phyloP scores from a whole-genome alignment of 2,888 invertebrate species.

The Timema cristinae region DNA sequence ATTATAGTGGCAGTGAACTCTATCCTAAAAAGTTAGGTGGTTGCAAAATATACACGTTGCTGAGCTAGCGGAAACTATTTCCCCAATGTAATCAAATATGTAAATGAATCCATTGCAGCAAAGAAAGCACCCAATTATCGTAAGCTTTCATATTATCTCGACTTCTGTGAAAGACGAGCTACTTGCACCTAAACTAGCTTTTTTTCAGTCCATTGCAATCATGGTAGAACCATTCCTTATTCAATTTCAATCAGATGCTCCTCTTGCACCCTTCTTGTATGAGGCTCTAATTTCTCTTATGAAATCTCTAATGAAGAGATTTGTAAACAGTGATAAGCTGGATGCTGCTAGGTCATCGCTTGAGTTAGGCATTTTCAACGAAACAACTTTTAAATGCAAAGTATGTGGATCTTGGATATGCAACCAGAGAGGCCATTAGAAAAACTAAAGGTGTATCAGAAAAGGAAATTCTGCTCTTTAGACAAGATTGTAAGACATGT shows the following conservation, averaged over 20 bases:
- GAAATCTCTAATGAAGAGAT: background rate
- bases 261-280: constrained; percentile 1
- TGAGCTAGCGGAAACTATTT: background rate
- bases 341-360: background rate
- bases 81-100: background rate
- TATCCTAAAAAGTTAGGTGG: background rate
- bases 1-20: background rate
- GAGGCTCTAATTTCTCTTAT: background rate
- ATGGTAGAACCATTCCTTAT: background rate
- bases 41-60: background rate
- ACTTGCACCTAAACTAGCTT: background rate
- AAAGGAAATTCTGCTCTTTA: background rate
- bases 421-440: background rate
- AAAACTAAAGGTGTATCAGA: background rate
- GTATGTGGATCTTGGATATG: background rate
- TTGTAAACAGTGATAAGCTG: background rate
- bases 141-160: background rate
- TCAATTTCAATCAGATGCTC: background rate
- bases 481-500: background rate
- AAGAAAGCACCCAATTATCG: background rate
- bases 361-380: background rate
- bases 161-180: background rate
- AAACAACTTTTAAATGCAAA: background rate
- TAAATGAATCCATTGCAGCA: background rate
- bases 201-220: background rate